Percentiles rank a stretch among this genome's conserved stretches.
phyloP scores from a whole-genome alignment of 1,140 invertebrate genomes.

The Drosophila mauritiana region DNA sequence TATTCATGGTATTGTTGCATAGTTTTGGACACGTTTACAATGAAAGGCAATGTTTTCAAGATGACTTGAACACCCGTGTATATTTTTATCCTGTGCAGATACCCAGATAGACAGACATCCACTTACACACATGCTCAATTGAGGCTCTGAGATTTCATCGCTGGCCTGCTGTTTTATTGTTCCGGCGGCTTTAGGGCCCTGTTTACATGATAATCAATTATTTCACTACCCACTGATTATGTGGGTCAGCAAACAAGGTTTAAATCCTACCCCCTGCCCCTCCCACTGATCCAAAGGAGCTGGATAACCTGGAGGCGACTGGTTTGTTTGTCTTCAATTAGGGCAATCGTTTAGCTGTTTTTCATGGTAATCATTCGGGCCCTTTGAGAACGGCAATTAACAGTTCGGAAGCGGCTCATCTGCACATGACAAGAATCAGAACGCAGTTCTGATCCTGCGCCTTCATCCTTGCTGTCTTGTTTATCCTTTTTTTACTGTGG shows the following conservation, averaged over 20 bases:
- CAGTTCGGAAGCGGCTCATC: constrained; percentile 9
- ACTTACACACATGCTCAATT: constrained; percentile 36
- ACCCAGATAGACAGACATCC: constrained; percentile 24
- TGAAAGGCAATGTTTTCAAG: no score
- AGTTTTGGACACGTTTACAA: not conserved
- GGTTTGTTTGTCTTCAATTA: constrained; percentile 66
- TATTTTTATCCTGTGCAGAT: constrained; percentile 1
- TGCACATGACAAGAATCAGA: constrained; percentile 26
- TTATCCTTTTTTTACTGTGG: constrained; percentile 1
- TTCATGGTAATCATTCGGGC: constrained; percentile 15
- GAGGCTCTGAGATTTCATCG: constrained; percentile 59
- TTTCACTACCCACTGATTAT: constrained; percentile 79
- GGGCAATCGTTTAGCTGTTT: constrained; percentile 25
- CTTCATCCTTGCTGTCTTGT: not conserved
- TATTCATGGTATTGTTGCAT: not conserved
- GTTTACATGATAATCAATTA: constrained; percentile 80
- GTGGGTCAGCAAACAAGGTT: constrained; percentile 67
- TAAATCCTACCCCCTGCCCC: no score
- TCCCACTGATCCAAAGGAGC: no score
- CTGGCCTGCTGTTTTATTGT: constrained; percentile 50
- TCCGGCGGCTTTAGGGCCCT: constrained; percentile 40
- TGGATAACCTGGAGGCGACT: no score
- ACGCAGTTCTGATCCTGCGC: not conserved
- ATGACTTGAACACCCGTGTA: not conserved
- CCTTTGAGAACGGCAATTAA: constrained; percentile 19